Conservation (phyloP, 2,888 invertebrate genomes). For the Melangyna quadrimaculata region DNA sequence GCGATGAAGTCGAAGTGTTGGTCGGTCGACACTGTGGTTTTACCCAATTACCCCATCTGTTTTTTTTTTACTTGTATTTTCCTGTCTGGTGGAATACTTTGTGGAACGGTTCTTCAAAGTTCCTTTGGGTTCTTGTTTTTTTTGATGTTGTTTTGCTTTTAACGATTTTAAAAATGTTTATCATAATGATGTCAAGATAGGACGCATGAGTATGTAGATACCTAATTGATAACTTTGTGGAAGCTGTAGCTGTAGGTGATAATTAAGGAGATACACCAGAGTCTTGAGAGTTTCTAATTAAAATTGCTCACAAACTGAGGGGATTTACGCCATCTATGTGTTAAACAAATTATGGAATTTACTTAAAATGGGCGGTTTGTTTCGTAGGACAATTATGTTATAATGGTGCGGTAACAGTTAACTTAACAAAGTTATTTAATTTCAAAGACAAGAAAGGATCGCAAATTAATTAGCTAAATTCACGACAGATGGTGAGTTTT, state of each 20-base stretch:
- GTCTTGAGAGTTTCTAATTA: conserved; percentile 15
- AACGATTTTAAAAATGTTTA: conserved; percentile 56
- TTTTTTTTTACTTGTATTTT: not conserved
- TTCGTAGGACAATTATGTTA: not conserved
- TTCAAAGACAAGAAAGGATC: not conserved
- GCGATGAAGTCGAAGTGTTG: conserved; percentile 57
- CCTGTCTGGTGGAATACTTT: conserved; percentile 28
- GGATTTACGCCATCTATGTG: not conserved
- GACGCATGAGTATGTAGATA: conserved; percentile 39
- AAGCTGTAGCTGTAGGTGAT: conserved; percentile 32
- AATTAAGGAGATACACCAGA: conserved; percentile 31
- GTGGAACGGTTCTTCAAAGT: conserved; percentile 35
- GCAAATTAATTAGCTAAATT: not conserved
- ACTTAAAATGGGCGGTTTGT: not conserved
- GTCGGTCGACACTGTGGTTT: conserved; percentile 44
- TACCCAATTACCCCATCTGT: conserved; percentile 55
- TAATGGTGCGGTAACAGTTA: not conserved
- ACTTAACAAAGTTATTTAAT: not conserved
- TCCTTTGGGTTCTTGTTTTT: conserved; percentile 5
- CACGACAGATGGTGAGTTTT: not conserved
- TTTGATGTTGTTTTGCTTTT: not conserved
- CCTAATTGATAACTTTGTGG: conserved; percentile 47
- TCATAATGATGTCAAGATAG: conserved; percentile 57
- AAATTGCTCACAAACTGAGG: conserved; percentile 10
- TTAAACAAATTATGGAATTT: not conserved